phyloP scores from a whole-genome alignment of 2,797 vertebrate genomes.

The Cetoscarus ocellatus region DNA sequence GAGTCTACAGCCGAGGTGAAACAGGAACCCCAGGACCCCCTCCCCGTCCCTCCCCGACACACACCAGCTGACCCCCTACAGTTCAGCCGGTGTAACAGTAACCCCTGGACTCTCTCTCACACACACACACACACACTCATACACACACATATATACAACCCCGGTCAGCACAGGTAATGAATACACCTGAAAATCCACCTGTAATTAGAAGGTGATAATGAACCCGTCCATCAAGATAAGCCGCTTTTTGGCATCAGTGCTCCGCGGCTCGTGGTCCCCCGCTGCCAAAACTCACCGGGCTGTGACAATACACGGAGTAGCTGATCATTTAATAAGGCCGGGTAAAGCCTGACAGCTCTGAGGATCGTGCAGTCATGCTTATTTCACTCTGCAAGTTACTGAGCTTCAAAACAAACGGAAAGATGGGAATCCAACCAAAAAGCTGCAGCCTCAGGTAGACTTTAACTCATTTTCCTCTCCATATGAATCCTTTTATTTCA shows the following conservation, averaged over 20 bases:
- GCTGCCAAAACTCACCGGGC: slow-evolving; percentile 71
- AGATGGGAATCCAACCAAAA: slow-evolving; percentile 21
- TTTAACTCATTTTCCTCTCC: slow-evolving; percentile 35
- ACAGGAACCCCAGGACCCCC: slow-evolving; percentile 74
- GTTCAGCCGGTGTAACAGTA: slow-evolving; percentile 76
- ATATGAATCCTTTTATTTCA: slow-evolving; percentile 31
- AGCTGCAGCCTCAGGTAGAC: slow-evolving; percentile 25
- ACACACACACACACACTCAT: slow-evolving; percentile 36
- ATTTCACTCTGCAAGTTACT: slow-evolving; percentile 9
- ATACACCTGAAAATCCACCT: slow-evolving; percentile 90
- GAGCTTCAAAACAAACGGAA: slow-evolving; percentile 2
- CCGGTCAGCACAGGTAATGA: slow-evolving; percentile 84
- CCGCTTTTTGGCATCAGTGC: slow-evolving; percentile 80
- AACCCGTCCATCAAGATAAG: slow-evolving; percentile 88
- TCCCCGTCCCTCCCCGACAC: slow-evolving; percentile 49
- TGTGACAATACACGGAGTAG: slow-evolving; percentile 68
- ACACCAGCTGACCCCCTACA: slow-evolving; percentile 79
- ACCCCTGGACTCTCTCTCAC: slow-evolving; percentile 58
- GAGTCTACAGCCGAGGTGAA: slow-evolving; percentile 82
- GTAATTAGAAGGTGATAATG: slow-evolving; percentile 92
- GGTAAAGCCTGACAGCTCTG: slow-evolving; percentile 61
- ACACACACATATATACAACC: slow-evolving; percentile 48
- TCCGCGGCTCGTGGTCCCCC: slow-evolving; percentile 54
- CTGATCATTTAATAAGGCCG: slow-evolving; percentile 79
- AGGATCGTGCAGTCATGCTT: slow-evolving; percentile 18